Evolutionary conservation across 2,797 vertebrate species (phyloP).

Genomic region (Peromyscus aztecus): DNA sequence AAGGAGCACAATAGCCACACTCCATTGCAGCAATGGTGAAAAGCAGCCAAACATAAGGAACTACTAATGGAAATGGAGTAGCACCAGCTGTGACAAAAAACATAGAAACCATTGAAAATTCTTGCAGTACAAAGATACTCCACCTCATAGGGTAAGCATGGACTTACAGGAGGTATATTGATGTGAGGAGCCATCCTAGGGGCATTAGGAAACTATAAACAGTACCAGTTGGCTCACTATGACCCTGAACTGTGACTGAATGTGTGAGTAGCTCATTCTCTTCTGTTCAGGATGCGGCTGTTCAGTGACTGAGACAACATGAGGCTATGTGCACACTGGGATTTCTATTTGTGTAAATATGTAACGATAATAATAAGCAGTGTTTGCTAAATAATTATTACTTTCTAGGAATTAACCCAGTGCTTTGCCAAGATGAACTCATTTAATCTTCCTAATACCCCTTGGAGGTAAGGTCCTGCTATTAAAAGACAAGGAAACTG

Average conservation of each 20-base stretch:
- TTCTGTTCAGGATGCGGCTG: neutral
- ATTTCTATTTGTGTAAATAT: neutral
- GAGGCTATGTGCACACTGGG: neutral
- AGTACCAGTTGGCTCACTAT: neutral
- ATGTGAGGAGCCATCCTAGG: neutral
- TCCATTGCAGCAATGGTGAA: neutral
- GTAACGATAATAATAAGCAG: neutral
- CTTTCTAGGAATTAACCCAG: neutral
- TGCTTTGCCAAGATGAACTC: slow-evolving; percentile 15
- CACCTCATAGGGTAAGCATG: neutral
- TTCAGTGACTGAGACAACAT: neutral
- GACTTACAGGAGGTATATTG: neutral
- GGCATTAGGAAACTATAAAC: neutral
- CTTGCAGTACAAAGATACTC: neutral
- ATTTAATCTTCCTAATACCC: slow-evolving; percentile 15
- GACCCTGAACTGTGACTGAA: neutral
- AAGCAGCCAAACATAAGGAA: slow-evolving; percentile 18
- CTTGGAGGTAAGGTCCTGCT: neutral
- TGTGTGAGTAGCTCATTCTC: neutral
- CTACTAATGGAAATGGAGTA: neutral
- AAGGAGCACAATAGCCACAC: neutral
- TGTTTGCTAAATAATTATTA: slow-evolving; percentile 54
- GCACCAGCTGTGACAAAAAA: neutral
- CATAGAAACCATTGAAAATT: neutral
- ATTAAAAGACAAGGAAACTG: slow-evolving; percentile 34